Conservation (phyloP, 2,113 vertebrate species). For the Trochalopteron elliotii region DNA sequence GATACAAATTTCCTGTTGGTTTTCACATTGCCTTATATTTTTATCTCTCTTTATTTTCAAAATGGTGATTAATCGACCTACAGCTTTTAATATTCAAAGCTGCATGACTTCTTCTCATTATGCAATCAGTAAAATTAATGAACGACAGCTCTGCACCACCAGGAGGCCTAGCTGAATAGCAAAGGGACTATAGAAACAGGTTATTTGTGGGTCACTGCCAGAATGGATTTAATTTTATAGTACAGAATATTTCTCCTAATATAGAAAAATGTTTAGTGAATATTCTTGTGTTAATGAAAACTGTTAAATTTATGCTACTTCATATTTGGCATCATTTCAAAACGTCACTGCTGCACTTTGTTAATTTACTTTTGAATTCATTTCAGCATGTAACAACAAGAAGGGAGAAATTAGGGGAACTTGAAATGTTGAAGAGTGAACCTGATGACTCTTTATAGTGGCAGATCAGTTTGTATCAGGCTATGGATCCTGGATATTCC, state of each 20-base stretch:
- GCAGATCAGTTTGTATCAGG: neutral
- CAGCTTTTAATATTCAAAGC: slow-evolving; percentile 60
- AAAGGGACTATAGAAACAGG: slow-evolving; percentile 28
- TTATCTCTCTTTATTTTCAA: slow-evolving; percentile 27
- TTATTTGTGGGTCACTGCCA: slow-evolving; percentile 51
- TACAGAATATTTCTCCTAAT: neutral
- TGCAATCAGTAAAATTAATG: slow-evolving; percentile 69
- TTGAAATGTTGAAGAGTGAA: neutral
- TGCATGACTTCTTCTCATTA: slow-evolving; percentile 61
- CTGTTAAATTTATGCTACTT: slow-evolving; percentile 20
- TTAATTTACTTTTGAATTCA: neutral
- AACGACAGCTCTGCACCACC: slow-evolving; percentile 41
- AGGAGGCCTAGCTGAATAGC: slow-evolving; percentile 46
- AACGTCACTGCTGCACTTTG: neutral
- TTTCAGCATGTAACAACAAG: neutral
- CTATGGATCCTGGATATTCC: neutral
- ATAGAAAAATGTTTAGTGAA: slow-evolving; percentile 37
- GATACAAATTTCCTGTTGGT: neutral
- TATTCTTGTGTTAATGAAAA: slow-evolving; percentile 41
- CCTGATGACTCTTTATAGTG: neutral
- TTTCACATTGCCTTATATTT: neutral
- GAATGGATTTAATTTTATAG: slow-evolving; percentile 19
- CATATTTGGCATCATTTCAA: slow-evolving; percentile 21
- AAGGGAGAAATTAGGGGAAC: neutral
- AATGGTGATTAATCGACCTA: slow-evolving; percentile 42